phyloP scores from a whole-genome alignment of 2,113 vertebrate genomes.

The Megaceryle torquata region DNA sequence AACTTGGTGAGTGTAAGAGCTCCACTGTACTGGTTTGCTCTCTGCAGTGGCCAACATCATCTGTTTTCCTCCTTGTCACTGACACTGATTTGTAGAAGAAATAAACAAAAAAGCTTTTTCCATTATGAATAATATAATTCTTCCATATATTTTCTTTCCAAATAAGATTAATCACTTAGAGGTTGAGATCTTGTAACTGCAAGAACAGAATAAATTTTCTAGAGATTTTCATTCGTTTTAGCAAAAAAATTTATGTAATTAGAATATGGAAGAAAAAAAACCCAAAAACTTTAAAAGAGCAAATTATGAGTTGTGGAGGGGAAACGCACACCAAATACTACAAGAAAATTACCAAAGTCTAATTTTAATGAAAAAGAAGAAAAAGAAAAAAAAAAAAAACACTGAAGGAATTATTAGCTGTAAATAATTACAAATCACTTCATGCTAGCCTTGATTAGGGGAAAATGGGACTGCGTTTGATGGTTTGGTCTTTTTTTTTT shows the following conservation, averaged over 20 bases:
- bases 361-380: background rate
- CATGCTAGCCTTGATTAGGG: background rate
- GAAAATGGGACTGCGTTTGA: background rate
- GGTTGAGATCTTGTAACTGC: background rate
- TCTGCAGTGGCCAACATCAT: background rate
- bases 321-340: background rate
- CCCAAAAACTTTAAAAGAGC: too few relatives aligned
- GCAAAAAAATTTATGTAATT: background rate
- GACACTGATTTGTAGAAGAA: background rate
- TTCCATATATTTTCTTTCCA: background rate
- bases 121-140: background rate
- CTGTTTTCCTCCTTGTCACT: background rate
- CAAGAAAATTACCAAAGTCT: background rate
- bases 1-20: conserved; percentile 87
- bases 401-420: background rate
- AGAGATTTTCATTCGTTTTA: background rate
- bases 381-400: background rate
- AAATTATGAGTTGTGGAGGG: rapidly evolving
- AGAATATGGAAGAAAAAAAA: background rate
- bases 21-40: background rate
- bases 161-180: background rate
- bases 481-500: background rate
- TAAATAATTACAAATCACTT: background rate
- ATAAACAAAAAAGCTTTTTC: background rate
- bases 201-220: background rate